phyloP scores from a whole-genome alignment of 2,113 vertebrate genomes.

The Calyptomena viridis region DNA sequence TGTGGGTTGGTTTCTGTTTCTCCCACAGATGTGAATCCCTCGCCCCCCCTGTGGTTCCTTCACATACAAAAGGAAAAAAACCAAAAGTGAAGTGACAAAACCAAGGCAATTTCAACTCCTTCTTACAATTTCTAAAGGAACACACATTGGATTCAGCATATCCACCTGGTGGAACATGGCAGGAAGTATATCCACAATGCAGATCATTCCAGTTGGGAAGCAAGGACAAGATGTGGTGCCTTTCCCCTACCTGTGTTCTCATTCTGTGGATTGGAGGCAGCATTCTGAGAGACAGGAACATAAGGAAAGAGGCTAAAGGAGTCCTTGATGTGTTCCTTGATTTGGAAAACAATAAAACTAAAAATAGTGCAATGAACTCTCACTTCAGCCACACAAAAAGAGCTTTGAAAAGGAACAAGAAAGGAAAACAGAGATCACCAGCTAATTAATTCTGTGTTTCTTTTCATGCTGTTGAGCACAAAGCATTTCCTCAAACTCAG shows the following conservation, averaged over 20 bases:
- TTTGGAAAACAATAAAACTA: neutral
- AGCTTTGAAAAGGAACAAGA: neutral
- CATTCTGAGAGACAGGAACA: neutral
- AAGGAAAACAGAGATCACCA: neutral
- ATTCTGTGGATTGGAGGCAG: neutral
- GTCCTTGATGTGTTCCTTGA: neutral
- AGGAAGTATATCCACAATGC: neutral
- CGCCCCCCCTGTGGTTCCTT: neutral
- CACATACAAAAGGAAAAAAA: neutral
- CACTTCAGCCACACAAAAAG: neutral
- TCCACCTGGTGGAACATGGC: neutral
- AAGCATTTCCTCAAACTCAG: neutral
- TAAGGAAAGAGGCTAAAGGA: neutral
- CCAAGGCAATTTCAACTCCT: neutral
- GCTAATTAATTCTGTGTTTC: neutral
- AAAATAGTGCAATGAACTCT: neutral
- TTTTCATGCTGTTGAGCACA: neutral
- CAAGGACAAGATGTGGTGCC: neutral
- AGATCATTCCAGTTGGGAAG: neutral
- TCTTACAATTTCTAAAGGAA: neutral
- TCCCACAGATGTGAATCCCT: neutral
- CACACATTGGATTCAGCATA: neutral
- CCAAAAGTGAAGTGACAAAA: neutral
- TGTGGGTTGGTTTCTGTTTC: neutral
- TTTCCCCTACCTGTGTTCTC: neutral